Evolutionary conservation across 2,888 invertebrate genomes (phyloP).

Genomic region (Hyles lineata): DNA sequence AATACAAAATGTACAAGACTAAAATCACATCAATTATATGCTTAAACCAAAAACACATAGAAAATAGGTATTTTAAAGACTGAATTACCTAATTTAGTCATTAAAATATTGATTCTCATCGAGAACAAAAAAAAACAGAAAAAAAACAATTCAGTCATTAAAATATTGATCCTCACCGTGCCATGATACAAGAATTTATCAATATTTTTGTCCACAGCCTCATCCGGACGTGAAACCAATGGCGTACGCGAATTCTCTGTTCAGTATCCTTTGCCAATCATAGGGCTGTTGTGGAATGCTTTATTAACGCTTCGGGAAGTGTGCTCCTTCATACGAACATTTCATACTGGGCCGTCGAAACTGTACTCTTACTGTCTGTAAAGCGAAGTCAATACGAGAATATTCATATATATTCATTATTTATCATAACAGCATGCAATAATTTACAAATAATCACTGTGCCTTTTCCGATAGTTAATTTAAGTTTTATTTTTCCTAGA

Average conservation of each 20-base stretch:
- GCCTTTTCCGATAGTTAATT: too few species aligned
- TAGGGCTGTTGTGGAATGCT: constrained; percentile 11
- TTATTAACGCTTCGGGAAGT: constrained; percentile 34
- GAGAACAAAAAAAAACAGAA: too few species aligned
- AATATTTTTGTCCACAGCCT: constrained; percentile 86
- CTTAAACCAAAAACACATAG: too few species aligned
- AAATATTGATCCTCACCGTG: too few species aligned
- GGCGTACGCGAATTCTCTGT: constrained; percentile 96
- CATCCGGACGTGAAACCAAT: constrained; percentile 99
- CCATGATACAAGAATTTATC: not conserved
- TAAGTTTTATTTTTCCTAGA: too few species aligned
- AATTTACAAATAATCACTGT: too few species aligned
- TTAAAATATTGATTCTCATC: too few species aligned
- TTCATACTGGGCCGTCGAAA: not conserved
- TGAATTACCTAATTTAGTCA: too few species aligned
- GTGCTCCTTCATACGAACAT: constrained; percentile 2
- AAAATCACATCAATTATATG: too few species aligned
- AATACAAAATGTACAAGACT: too few species aligned
- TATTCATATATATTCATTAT: not conserved
- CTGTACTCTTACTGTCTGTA: not conserved
- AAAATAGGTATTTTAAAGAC: too few species aligned
- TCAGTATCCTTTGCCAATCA: constrained; percentile 90
- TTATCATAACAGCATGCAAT: not conserved
- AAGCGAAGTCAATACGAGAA: constrained; percentile 14
- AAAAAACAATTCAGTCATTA: too few species aligned